phyloP scores from a whole-genome alignment of 1,140 invertebrate species.

The Leptopilina boulardi region DNA sequence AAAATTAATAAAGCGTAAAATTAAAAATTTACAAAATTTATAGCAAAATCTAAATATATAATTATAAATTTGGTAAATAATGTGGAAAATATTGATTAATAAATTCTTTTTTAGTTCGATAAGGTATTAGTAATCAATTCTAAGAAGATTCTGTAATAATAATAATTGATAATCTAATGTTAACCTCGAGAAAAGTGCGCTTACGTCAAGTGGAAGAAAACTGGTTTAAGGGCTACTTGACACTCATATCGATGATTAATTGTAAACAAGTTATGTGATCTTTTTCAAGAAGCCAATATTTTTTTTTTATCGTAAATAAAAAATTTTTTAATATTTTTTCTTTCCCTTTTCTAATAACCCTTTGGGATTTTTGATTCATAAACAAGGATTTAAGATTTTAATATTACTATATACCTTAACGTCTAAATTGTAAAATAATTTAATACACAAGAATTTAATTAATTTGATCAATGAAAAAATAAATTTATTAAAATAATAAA shows the following conservation, averaged over 20 bases:
- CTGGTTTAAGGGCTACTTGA: conserved; percentile 24
- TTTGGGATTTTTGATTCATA: too few species aligned
- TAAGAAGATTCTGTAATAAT: background rate
- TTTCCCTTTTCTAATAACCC: background rate
- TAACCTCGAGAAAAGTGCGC: conserved; percentile 5
- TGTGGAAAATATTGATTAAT: background rate
- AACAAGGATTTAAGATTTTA: too few species aligned
- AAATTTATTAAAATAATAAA: too few species aligned
- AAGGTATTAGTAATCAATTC: background rate
- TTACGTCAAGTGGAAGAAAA: conserved; percentile 20
- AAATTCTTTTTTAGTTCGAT: background rate
- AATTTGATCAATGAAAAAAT: too few species aligned
- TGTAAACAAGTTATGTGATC: background rate
- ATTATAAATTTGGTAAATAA: background rate
- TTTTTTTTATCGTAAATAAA: background rate
- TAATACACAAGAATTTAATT: too few species aligned
- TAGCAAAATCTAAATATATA: too few species aligned
- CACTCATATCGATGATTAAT: conserved; percentile 13
- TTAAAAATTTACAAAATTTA: too few species aligned
- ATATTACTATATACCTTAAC: too few species aligned
- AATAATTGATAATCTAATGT: conserved; percentile 12
- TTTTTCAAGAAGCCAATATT: background rate
- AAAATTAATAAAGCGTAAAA: too few species aligned
- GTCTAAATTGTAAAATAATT: too few species aligned
- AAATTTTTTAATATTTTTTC: background rate